Percentiles rank a stretch among this genome's conserved stretches.
phyloP scores from a whole-genome alignment of 2,797 vertebrate species.

The Spondyliosoma cantharus region DNA sequence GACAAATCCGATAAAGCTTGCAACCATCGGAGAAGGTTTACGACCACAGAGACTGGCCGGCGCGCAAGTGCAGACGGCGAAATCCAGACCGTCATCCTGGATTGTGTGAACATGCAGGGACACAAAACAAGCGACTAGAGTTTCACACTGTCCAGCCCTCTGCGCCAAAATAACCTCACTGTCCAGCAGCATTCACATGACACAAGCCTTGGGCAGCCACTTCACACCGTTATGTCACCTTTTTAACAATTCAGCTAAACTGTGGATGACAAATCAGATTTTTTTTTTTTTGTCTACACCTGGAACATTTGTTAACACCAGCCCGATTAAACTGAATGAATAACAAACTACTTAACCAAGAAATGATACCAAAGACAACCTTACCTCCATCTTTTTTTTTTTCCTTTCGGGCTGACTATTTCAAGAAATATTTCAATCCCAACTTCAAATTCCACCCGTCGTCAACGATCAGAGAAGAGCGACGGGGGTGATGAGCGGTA shows the following conservation, averaged over 20 bases:
- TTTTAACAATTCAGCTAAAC: neutral
- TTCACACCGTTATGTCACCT: neutral
- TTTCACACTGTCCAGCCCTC: constrained; percentile 26
- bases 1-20: neutral
- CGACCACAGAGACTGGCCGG: neutral
- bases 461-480: neutral
- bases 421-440: constrained; percentile 13
- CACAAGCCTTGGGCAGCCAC: neutral
- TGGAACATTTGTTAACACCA: neutral
- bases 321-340: neutral
- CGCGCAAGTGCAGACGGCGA: constrained; percentile 4
- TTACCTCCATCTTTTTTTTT: constrained; percentile 79
- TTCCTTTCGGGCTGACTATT: neutral
- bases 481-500: constrained; percentile 11
- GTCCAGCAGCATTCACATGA: constrained; percentile 27
- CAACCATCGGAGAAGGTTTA: neutral
- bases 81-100: constrained; percentile 35
- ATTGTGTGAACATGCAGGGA: constrained; percentile 34
- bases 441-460: neutral
- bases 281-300: neutral
- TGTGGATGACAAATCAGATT: neutral
- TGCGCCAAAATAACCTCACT: constrained; percentile 37
- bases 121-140: constrained; percentile 33
- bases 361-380: constrained; percentile 12
- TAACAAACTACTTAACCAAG: neutral